These are phyloP conservation scores for Drosophila affinis DNA, from an alignment of 2,888 invertebrate genomes.

Conservation along the genomic window DNA sequence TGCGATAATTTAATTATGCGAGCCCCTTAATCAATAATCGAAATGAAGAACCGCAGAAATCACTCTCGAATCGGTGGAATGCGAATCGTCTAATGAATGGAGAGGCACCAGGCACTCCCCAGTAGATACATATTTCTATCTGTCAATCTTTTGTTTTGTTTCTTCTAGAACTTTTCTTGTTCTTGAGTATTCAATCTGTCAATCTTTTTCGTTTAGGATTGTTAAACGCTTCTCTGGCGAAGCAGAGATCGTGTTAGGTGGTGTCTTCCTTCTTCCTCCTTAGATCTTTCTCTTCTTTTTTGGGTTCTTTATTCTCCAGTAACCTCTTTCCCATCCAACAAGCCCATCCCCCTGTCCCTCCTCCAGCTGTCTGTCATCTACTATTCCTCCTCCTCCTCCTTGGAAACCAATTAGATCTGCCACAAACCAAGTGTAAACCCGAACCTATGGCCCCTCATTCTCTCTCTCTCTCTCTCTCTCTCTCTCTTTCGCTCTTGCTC, in stretches of 20 bases:
- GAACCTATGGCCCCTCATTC: conserved; percentile 20
- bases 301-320: conserved; percentile 20
- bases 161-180: not conserved
- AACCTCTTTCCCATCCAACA: conserved; percentile 34
- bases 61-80: not conserved
- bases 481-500: too few species aligned
- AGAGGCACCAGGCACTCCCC: too few species aligned
- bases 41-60: conserved; percentile 10
- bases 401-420: conserved; percentile 62
- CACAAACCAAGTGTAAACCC: conserved; percentile 65
- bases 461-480: not conserved
- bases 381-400: conserved; percentile 15
- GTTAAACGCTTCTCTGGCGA: not conserved
- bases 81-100: too few species aligned
- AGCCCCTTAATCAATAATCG: not conserved
- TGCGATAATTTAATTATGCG: conserved; percentile 36
- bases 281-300: not conserved
- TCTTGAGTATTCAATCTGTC: not conserved
- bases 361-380: conserved; percentile 8
- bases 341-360: not conserved
- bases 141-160: not conserved
- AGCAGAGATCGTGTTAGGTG: not conserved
- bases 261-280: not conserved
- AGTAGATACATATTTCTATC: too few species aligned
- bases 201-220: not conserved